phyloP scores from a whole-genome alignment of 2,797 vertebrate species.

The Enteromius anoplus region DNA sequence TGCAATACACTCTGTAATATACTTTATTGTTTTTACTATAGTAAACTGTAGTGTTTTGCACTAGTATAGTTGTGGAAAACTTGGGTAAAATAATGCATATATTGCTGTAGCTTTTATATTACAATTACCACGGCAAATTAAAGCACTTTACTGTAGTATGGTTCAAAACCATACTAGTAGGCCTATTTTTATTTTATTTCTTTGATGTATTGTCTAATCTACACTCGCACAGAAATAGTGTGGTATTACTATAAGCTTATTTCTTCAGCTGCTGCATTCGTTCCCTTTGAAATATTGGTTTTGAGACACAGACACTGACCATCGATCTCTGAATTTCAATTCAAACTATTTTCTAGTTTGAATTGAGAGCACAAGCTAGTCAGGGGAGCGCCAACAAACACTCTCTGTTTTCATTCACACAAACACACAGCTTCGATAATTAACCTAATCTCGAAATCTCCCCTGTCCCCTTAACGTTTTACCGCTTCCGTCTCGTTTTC shows the following conservation, averaged over 20 bases:
- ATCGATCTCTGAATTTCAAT: neutral
- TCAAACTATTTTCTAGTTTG: neutral
- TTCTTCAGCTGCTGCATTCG: neutral
- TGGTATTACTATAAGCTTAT: neutral
- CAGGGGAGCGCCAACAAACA: slow-evolving; percentile 16
- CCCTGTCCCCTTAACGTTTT: slow-evolving; percentile 32
- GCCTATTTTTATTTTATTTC: no score
- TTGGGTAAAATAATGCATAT: no score
- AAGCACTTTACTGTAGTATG: no score
- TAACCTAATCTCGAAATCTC: neutral
- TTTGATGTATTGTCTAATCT: neutral
- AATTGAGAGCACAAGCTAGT: slow-evolving; percentile 14
- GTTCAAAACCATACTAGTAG: no score
- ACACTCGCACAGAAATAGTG: neutral
- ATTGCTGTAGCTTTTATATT: no score
- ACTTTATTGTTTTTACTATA: no score
- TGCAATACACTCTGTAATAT: no score
- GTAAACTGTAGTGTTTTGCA: no score
- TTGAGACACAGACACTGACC: neutral
- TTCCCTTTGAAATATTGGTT: neutral
- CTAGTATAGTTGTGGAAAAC: no score
- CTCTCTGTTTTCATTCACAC: slow-evolving; percentile 17
- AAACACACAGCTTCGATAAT: slow-evolving; percentile 17
- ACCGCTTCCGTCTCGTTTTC: slow-evolving; percentile 20
- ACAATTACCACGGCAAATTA: no score